Evolutionary conservation across 2,113 vertebrate genomes (phyloP).

Genomic region (Condylura cristata): DNA sequence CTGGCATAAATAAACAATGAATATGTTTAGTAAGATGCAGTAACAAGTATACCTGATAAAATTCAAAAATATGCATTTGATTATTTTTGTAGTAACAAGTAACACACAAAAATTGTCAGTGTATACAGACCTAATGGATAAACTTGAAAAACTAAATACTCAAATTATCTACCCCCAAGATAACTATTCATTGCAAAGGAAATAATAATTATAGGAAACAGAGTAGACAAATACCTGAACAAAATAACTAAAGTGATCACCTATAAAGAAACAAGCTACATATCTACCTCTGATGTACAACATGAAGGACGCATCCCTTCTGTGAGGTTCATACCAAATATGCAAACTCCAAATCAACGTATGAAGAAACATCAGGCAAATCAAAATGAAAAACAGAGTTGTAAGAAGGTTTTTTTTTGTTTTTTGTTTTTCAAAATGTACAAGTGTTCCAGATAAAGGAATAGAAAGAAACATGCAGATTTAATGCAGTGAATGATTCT

Average conservation of each 20-base stretch:
- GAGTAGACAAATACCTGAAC: neutral
- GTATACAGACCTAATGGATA: no score
- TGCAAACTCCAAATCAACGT: neutral
- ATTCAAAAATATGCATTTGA: neutral
- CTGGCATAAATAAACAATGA: neutral
- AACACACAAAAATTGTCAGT: neutral
- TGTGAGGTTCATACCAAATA: neutral
- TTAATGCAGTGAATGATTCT: neutral
- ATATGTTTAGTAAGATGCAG: neutral
- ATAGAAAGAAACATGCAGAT: neutral
- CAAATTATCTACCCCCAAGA: neutral
- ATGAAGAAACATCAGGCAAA: neutral
- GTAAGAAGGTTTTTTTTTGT: no score
- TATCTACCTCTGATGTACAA: neutral
- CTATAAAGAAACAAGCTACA: neutral
- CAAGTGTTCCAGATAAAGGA: slow-evolving; percentile 17
- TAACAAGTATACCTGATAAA: neutral
- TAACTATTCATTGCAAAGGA: neutral
- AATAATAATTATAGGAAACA: neutral
- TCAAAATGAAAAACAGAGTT: neutral
- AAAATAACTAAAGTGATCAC: neutral
- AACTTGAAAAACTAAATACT: neutral
- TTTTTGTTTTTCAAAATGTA: neutral
- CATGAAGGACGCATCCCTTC: neutral
- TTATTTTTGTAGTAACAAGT: neutral